Evolutionary conservation across 2,113 vertebrate species (phyloP).

Genomic region (Terrapene triunguis): DNA sequence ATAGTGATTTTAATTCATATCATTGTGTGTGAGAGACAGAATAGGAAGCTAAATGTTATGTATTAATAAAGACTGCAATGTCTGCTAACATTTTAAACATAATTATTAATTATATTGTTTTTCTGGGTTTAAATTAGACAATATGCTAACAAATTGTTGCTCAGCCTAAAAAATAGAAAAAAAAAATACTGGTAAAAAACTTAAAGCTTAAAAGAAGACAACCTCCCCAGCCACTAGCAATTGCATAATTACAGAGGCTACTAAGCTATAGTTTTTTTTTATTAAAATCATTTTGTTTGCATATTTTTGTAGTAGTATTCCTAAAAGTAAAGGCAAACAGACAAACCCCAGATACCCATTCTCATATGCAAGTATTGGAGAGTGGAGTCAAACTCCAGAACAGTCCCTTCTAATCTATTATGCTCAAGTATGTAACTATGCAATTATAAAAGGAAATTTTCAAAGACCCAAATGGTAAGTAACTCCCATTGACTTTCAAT

Average conservation of each 20-base stretch:
- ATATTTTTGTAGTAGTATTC: background rate
- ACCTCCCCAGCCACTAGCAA: background rate
- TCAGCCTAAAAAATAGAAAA: background rate
- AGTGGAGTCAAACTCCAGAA: background rate
- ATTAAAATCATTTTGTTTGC: background rate
- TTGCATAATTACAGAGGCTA: fast-evolving
- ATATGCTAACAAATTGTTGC: background rate
- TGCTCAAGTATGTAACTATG: background rate
- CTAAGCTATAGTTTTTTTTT: background rate
- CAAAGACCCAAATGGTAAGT: background rate
- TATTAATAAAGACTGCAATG: background rate
- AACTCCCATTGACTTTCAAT: background rate
- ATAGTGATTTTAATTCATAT: background rate
- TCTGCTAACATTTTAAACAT: background rate
- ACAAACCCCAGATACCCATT: background rate
- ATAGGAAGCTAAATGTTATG: background rate
- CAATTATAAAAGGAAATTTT: background rate
- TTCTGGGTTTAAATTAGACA: background rate
- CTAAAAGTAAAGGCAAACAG: background rate
- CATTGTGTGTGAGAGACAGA: background rate
- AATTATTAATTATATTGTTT: background rate
- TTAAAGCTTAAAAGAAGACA: background rate
- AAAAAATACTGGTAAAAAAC: background rate
- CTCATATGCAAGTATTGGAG: fast-evolving
- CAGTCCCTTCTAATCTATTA: background rate